A percentile compares a stretch with the other conserved stretches of the same genome.
phyloP scores from a whole-genome alignment of 2,113 vertebrate genomes.

The Entosphenus tridentatus region DNA sequence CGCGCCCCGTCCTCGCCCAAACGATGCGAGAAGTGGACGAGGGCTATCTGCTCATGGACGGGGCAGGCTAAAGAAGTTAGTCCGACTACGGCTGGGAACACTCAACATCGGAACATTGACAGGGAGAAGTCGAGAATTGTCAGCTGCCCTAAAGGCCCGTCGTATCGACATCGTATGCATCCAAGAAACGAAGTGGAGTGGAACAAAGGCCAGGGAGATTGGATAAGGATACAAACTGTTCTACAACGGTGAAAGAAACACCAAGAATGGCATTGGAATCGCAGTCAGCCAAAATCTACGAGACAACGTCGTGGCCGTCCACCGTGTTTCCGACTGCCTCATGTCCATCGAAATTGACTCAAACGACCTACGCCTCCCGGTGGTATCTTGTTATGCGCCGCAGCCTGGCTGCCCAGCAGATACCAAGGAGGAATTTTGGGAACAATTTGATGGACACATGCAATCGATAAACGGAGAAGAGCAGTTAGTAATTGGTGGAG shows the following conservation, averaged over 20 bases:
- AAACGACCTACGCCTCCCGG: neutral
- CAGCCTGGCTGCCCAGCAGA: no score
- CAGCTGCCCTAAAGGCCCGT: conserved; percentile 1
- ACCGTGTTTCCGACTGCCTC: neutral
- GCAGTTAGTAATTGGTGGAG: no score
- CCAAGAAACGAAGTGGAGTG: conserved; percentile 8
- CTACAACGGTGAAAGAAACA: conserved; percentile 1
- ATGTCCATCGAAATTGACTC: conserved; percentile 7
- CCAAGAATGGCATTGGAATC: neutral
- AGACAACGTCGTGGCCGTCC: conserved; percentile 4
- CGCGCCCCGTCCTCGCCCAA: no score
- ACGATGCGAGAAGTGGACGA: no score
- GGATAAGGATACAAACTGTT: conserved; percentile 4
- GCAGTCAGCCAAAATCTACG: neutral
- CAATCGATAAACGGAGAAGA: no score
- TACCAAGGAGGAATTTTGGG: conserved; percentile 5
- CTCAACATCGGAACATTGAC: no score
- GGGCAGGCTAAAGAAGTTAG: no score
- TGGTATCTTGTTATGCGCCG: conserved; percentile 4
- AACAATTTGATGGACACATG: neutral
- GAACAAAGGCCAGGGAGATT: conserved; percentile 7
- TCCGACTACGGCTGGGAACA: no score
- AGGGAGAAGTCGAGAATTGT: no score
- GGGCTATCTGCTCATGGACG: no score
- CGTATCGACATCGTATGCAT: conserved; percentile 7